Evolutionary conservation across 2,797 vertebrate genomes (phyloP), one percentile per base, ranked within the genome.

Genomic region (Sitta carolinensis): DNA sequence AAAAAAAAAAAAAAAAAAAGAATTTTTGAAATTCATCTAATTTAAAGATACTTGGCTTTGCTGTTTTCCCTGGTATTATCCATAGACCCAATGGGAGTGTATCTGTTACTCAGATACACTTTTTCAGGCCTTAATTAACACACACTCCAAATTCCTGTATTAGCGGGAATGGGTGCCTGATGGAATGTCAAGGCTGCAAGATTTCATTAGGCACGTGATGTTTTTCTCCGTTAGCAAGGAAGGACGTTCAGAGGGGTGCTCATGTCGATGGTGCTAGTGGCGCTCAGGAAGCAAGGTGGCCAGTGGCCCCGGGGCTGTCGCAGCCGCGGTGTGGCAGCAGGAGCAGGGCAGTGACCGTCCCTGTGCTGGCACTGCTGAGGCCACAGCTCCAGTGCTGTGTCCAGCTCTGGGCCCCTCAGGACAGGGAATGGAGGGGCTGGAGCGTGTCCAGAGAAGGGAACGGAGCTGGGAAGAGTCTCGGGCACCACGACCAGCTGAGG

Each of bases 221-320:
- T 61, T 32, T 36, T 7, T 7, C 21, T 3, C 11, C 16, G 17
- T 14, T 20, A 13, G 38, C 21, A 43, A 4, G 1, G 3, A 34
- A 25, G 1, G 17, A 16, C 2, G 3, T 3, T 3, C 2, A 0
- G 2, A 26, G 2, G 1, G 6, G 9, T 15, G 4, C 1, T 70
- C 6, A 10, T 8, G 7, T 10, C 5, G 6, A 7, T 3, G 7
- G 38, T 9, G 13, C 14, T 11, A 16, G 17, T 36, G 30, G 26
- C 21, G 47, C 30, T 0, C 38, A 34, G 9, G 23, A 5, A 27
- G 10, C 5, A 0, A 10, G 9, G 10, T 27, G 11, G 40, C 7
- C 13, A 1, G 9, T 2, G 18, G 17, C 18, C 40, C 27, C 55
- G 4, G 48, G 38, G 22, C 67, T 38, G 47, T 2, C 19, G 19